phyloP scores from a whole-genome alignment of 2,797 vertebrate genomes.

The Sebastes iracundus region DNA sequence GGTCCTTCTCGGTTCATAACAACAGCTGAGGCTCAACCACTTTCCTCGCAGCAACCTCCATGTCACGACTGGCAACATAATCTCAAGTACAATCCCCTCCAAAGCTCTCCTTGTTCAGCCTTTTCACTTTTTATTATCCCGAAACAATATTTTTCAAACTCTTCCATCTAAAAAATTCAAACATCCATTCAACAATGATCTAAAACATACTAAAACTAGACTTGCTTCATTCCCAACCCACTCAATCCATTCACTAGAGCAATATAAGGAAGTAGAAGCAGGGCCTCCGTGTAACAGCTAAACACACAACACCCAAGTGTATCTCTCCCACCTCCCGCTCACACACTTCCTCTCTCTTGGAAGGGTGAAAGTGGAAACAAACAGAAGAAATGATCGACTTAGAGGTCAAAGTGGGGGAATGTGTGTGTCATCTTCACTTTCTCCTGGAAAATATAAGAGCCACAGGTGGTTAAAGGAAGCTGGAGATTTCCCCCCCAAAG shows the following conservation, averaged over 20 bases:
- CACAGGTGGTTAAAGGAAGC: slow-evolving; percentile 49
- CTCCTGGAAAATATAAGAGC: slow-evolving; percentile 51
- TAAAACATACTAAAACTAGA: slow-evolving; percentile 3
- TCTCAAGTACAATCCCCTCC: neutral
- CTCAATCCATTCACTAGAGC: neutral
- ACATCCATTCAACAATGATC: neutral
- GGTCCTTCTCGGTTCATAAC: slow-evolving; percentile 78
- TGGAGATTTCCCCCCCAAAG: slow-evolving; percentile 9
- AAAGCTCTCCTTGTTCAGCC: neutral
- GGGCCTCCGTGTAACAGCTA: slow-evolving; percentile 13
- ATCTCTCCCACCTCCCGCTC: slow-evolving; percentile 16
- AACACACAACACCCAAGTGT: slow-evolving; percentile 18
- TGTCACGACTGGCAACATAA: slow-evolving; percentile 34
- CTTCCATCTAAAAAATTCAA: neutral
- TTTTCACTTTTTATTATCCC: neutral
- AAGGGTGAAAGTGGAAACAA: slow-evolving; percentile 22
- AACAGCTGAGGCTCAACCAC: slow-evolving; percentile 86
- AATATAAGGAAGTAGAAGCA: neutral
- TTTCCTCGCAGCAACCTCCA: slow-evolving; percentile 34
- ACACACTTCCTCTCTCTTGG: slow-evolving; percentile 21
- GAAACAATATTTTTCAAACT: neutral
- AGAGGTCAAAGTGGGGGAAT: slow-evolving; percentile 69
- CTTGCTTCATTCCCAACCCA: neutral
- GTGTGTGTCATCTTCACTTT: slow-evolving; percentile 70
- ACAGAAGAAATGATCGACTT: slow-evolving; percentile 76